Base-by-base conservation (phyloP, 2,888 invertebrate species). In the Macropis europaea region DNA sequence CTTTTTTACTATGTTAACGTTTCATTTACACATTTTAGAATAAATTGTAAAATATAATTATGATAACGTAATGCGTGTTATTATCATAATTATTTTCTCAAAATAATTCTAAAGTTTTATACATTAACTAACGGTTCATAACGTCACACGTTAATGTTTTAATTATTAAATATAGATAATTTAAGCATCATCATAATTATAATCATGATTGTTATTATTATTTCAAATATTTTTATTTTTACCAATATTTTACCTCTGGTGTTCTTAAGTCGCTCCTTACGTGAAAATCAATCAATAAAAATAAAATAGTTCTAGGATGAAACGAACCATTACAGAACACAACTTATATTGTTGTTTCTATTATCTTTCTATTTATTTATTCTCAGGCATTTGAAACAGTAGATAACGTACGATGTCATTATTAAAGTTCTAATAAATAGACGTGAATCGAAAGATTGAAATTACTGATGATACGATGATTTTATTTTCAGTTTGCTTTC, bases 351-450 rank as follows among this genome's bases (percentile, higher is more conserved):
- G 40, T 30, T 54, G 48, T 62, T 67, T 52, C 30, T 50, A 67
- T 67, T 56, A 60, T 47, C 30, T 60, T 66, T 56, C 60, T 45
- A 45, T 66, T 60, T 73, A 66, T 64, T 73, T 61, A 67, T 61
- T 61, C 60, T 36, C 32, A 45, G 48, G 3, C 15, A 66, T 50
- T 62, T 43, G 24, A 59, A 45, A 45, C 57, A 43, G 47, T 56
- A 36, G 50, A 42, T 61, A 61, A 43, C 63, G 63, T 50, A 48
- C 40, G 48, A 50, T 9, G 30, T 34, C 32, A 48, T 28, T 17
- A 34, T 72, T 54, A 61, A 52, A 47, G 57, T 43, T 56, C 13
- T 24, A 9, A 2, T 11, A 26, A 68, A n/a, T 19, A 32, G 34
- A 53, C 15, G 45, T 53, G 9, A 28, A 36, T 42, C 11, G 42